Evolutionary conservation across 2,797 vertebrate genomes (phyloP), one percentile per base, ranked within the genome.

Genomic region (Tadarida brasiliensis): DNA sequence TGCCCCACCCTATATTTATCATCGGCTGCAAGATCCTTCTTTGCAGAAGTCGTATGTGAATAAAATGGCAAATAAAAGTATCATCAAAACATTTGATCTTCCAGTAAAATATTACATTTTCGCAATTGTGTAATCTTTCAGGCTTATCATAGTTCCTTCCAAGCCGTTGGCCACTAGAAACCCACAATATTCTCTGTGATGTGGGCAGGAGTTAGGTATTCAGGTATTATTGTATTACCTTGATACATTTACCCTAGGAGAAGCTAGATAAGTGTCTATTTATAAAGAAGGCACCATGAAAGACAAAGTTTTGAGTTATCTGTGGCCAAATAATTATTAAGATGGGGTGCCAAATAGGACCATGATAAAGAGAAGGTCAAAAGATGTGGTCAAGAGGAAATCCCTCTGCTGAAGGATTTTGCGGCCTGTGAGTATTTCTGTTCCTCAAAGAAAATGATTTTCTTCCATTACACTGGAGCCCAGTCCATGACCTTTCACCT

Each of bases 61-160:
- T 87, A 89, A 89, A 83, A 73, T 89, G n/a, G 16, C 78, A 90
- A 92, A 57, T 91, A 59, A 95, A 90, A 89, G 71, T 61, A 81
- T n/a, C 49, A 19, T 87, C 44, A 91, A 87, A 95, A 56, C 33
- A 83, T 93, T 19, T 30, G 17, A 7, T 63, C 39, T 93, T 94
- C 51, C 28, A 87, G 39, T 96, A 82, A 76, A 90, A 68, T 74
- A 70, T 51, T 81, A 80, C 30, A 59, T 90, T 87, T 89, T 76
- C 44, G 87, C 3, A 92, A 59, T 76, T 90, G 17, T 67, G 65
- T 61, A 71, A 65, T 86, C 17, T 91, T 95, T n/a, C 15, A 71
- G 26, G 22, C 30, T 81, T 91, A 19, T 70, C 20, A 63, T 10
- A 91, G 56, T 11, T 26, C 9, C n/a, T 93, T 91, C 54, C 30